Evolutionary conservation across 2,888 invertebrate species (phyloP), one percentile per base, ranked within the genome.

Genomic region (Choreutis nemorana): DNA sequence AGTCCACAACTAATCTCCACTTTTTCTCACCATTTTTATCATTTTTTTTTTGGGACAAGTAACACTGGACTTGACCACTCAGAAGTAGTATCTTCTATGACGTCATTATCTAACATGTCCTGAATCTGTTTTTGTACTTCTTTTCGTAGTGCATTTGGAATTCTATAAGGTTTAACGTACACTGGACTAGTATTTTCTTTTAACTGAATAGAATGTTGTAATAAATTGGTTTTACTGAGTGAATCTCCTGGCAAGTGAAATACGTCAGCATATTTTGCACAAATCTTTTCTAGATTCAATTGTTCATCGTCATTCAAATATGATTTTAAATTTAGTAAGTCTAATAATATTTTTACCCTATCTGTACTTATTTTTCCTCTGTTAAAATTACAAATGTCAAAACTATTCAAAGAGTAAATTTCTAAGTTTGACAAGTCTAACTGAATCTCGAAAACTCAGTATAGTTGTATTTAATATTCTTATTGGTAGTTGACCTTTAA

Each of bases 61-160:
- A 32, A n/a, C 11, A 31, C 21, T 11, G 32, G 32, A 14, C 29
- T 32, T 2, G 25, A 22, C 29, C 26, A 32, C 13, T 32, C 28
- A n/a, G 25, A 25, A 7, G 4, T 21, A 0, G 25, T 9, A 7
- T 28, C 25, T 26, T 32, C 29, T 6, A 32, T 32, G 2, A 32
- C 27, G 14, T 25, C 29, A 3, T 29, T 23, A 2, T 16, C 1
- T 10, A 32, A 13, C 22, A 32, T 25, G n/a, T 29, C 3, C 1
- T 15, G 7, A 9, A 31, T 15, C 12, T 31, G 31, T 9, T 18
- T 31, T 13, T 31, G 7, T 27, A 31, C 12, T 23, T 27, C 31
- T 2, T 26, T 15, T 13, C 14, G 12, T 7, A 29, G 23, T 23
- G 13, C 18, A 14, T 23, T 5, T 8, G 29, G 29, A 12, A 29